Conservation (phyloP, 2,888 invertebrate species). For the Chaetogeoica ovagalla region DNA sequence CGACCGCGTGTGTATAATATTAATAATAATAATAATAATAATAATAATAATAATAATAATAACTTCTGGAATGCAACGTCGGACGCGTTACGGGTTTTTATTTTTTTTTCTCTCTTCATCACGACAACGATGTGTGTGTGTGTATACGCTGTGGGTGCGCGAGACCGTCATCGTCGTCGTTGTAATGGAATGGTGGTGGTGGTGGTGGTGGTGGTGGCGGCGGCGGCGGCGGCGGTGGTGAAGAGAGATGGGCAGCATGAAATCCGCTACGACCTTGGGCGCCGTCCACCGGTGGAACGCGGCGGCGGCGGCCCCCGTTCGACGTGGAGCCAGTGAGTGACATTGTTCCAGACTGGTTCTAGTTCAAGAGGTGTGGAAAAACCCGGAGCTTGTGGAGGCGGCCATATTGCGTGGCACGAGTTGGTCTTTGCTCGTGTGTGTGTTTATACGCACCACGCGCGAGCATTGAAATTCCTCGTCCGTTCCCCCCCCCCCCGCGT, state of each 20-base stretch:
- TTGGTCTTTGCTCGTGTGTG: conserved; percentile 5
- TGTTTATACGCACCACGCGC: background rate
- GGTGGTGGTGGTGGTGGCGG: background rate
- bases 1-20: background rate
- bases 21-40: conserved; percentile 40
- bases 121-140: background rate
- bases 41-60: conserved; percentile 34
- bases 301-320: conserved; percentile 13
- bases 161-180: background rate
- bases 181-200: too few species aligned
- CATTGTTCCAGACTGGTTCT: conserved; percentile 53
- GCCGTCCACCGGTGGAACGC: conserved; percentile 44
- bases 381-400: conserved; percentile 52
- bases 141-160: conserved; percentile 34
- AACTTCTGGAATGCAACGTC: conserved; percentile 50
- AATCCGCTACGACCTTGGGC: conserved; percentile 48
- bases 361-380: conserved; percentile 47
- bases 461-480: conserved; percentile 33
- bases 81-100: conserved; percentile 45
- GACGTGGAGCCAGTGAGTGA: conserved; percentile 32
- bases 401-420: conserved; percentile 51
- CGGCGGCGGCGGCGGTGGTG: background rate
- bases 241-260: conserved; percentile 30
- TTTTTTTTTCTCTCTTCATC: conserved; percentile 10
- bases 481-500: too few species aligned